phyloP scores from a whole-genome alignment of 2,113 vertebrate species.

The Ploceus nigricollis region DNA sequence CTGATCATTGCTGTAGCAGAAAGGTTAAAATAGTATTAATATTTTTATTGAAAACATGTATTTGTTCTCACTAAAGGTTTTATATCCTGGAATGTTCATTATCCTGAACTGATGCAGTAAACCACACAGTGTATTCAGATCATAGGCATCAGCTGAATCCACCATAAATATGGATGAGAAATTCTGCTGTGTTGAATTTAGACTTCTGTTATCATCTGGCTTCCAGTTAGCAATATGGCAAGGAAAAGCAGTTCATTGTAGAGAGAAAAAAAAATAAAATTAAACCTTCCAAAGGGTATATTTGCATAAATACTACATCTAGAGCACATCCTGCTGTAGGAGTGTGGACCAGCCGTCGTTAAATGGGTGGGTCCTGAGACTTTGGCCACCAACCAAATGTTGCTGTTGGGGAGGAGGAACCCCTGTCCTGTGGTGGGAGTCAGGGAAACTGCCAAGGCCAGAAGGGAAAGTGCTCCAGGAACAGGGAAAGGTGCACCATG shows the following conservation, averaged over 20 bases:
- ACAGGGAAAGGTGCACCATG: rapidly evolving
- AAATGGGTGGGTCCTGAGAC: not conserved
- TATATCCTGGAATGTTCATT: not conserved
- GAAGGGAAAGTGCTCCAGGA: not conserved
- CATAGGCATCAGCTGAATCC: not conserved
- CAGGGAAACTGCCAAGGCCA: not conserved
- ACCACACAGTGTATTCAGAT: not conserved
- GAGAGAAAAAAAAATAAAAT: not conserved
- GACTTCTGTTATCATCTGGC: not conserved
- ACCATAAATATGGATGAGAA: not conserved
- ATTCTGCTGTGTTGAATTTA: not conserved
- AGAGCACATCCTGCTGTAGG: not conserved
- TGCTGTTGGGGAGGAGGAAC: not conserved
- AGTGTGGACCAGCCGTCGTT: not conserved
- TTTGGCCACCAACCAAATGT: not conserved
- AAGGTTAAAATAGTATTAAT: not conserved
- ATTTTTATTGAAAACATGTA: not conserved
- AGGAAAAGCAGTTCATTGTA: not conserved
- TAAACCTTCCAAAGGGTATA: not conserved
- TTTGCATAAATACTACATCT: not conserved
- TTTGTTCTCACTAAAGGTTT: not conserved
- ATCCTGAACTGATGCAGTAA: not conserved
- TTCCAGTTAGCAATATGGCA: not conserved
- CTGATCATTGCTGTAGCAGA: not conserved
- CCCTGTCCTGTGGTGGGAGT: not conserved